Base-by-base conservation (phyloP, 2,797 vertebrate species). In the Chaetophractus vellerosus region DNA sequence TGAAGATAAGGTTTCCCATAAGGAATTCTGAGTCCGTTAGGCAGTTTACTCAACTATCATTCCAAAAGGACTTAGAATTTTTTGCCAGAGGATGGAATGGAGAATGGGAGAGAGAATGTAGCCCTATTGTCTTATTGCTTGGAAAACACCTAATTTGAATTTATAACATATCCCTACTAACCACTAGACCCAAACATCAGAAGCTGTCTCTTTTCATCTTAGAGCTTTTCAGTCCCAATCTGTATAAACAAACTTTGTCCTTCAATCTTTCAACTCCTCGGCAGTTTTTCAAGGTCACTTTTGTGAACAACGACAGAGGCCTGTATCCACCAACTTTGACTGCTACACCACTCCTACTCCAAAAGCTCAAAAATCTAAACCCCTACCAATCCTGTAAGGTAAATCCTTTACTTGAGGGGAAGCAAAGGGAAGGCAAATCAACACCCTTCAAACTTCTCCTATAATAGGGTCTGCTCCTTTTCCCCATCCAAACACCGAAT, bases 211-310 rank as follows among this genome's bases (percentile, higher is more conserved):
- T 87, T 96, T 96, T 93, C 96, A 97, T 82, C 87, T 93, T 82
- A 5, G 52, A 88, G 88, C 82, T 93, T 89, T 93, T 93, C 93
- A 76, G 90, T 91, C 41, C 90, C 88, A 96, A 97, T 95, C 69
- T 97, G 91, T 91, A 88, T 94, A 94, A 98, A 98, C 97, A 99
- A 99, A 99, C 99, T 99, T 99, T 99, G 99, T 98, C 99, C 99
- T 99, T 99, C 98, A 97, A 98, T 98, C 98, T 98, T 45, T 59
- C 94, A 98, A 99, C 98, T 99, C 98, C 97, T 98, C 97, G 68
- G 96, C 96, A 94, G 98, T 98, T 97, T 99, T 98, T 99, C 99
- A 99, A 99, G 99, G 99, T 99, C 99, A 99, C 99, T 98, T 96
- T 97, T 98, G 98, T 7, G 0, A 96, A 79, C 68, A 90, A 95